Evolutionary conservation across 2,113 vertebrate genomes (phyloP), one percentile per base, ranked within the genome.

Genomic region (Elanus axillaris): DNA sequence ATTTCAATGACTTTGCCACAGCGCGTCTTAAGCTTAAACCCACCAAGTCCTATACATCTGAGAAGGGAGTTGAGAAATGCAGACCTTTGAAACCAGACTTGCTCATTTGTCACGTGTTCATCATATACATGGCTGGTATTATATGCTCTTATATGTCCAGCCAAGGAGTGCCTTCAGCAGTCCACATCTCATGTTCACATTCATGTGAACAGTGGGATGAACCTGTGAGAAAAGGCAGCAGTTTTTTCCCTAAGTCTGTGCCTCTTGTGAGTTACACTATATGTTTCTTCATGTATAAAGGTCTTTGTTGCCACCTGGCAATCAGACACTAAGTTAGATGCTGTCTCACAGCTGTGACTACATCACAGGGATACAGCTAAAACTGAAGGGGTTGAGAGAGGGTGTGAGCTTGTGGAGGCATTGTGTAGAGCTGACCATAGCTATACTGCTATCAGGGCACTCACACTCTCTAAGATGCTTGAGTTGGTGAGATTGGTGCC

Each of bases 181-280:
- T 45, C 26, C 22, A 34, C 10, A 45, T 18, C 23, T 93, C 60
- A 56, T 1, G 4, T 55, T 67, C 38, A 18, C 14, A 7, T 58
- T 34, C 7, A 8, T 6, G 8, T 64, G n/a, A 68, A 47, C 2
- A 2, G 2, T 73, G 50, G 27, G 19, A 48, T 38, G 19, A 34
- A 31, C 31, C 11, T 22, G 14, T 48, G 62, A 79, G 74, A 56
- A 95, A 68, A 53, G 5, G 13, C 36, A 66, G 25, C 5, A n/a
- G 3, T 15, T 29, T 60, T 16, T 0, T 3, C 20, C 26, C 25
- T 32, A 13, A 3, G 7, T 68, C 21, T 36, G 8, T 52, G 10
- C 14, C 23, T 77, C 6, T 64, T 75, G 17, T 34, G 31, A n/a
- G 5, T 64, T 77, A 36, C 15, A 5, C 5, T 42, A 5, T 27